A percentile compares a stretch with the other conserved stretches of the same genome.
Conservation (phyloP, 2,113 vertebrate genomes). For the Bothrops jararaca region DNA sequence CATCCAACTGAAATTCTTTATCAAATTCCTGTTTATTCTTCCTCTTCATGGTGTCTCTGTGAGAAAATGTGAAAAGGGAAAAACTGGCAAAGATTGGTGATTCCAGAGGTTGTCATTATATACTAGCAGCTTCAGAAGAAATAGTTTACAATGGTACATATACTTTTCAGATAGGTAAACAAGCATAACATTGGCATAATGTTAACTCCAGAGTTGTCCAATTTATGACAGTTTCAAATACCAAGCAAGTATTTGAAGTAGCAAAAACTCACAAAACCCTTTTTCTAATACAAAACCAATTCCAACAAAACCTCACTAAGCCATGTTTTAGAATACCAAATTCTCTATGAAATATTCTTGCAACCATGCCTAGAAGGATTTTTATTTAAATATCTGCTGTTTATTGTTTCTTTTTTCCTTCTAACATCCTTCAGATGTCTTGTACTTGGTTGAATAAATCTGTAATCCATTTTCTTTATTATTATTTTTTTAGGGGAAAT, state of each 20-base stretch:
- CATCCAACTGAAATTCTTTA: background rate
- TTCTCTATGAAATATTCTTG: background rate
- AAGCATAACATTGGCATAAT: background rate
- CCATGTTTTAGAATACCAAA: background rate
- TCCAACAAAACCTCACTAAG: background rate
- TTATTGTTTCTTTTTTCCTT: background rate
- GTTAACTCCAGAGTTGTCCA: background rate
- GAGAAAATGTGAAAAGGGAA: background rate
- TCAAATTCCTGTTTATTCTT: background rate
- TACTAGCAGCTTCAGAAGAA: background rate
- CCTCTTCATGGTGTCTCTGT: background rate
- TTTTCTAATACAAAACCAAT: background rate
- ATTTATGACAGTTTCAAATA: constrained; percentile 18
- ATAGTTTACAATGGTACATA: background rate
- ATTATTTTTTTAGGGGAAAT: background rate
- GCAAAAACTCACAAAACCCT: background rate
- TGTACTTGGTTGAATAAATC: background rate
- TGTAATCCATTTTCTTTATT: background rate
- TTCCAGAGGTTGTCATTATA: background rate
- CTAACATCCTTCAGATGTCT: background rate
- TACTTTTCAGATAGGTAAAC: background rate
- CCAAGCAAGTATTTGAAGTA: background rate
- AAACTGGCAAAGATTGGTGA: too few species aligned
- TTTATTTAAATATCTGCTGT: background rate
- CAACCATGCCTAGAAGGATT: background rate